Conservation (phyloP, 2,797 vertebrate genomes). For the Neosilurus mollespiculum region DNA sequence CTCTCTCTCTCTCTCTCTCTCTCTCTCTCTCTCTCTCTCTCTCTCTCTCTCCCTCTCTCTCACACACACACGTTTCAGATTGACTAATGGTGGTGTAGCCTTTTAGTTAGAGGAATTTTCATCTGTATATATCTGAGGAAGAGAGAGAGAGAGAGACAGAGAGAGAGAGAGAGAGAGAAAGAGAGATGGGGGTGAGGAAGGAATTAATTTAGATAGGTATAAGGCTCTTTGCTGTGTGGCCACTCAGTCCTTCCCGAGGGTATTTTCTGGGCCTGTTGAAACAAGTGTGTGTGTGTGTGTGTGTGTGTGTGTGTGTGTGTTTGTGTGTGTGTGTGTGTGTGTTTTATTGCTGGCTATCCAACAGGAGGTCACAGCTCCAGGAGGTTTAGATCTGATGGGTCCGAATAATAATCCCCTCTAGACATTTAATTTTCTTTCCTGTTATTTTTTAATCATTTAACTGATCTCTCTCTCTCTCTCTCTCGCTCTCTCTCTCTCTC, state of each 20-base stretch:
- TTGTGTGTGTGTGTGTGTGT: slow-evolving; percentile 7
- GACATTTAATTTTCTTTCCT: slow-evolving; percentile 24
- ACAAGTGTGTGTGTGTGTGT: neutral
- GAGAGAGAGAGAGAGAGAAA: neutral
- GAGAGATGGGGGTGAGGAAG: neutral
- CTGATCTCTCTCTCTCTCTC: slow-evolving; percentile 44
- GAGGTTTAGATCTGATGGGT: neutral
- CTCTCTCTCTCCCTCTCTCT: too few relatives aligned
- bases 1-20: too few relatives aligned
- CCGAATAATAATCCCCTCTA: slow-evolving; percentile 15
- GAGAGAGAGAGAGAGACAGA: neutral
- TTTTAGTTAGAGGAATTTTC: neutral
- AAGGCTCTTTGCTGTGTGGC: neutral
- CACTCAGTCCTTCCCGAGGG: slow-evolving; percentile 17
- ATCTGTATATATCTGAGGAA: neutral
- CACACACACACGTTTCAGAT: slow-evolving; percentile 10
- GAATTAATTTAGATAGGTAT: slow-evolving; percentile 29
- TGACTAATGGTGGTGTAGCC: neutral
- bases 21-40: too few relatives aligned
- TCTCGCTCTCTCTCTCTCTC: slow-evolving; percentile 11
- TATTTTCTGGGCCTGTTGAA: slow-evolving; percentile 11
- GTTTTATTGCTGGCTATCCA: slow-evolving; percentile 7
- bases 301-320: slow-evolving; percentile 13
- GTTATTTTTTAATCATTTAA: slow-evolving; percentile 17
- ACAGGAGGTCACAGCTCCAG: slow-evolving; percentile 17